Evolutionary conservation across 2,888 invertebrate species (phyloP), one percentile per base, ranked within the genome.

Genomic region (Nebria salina): DNA sequence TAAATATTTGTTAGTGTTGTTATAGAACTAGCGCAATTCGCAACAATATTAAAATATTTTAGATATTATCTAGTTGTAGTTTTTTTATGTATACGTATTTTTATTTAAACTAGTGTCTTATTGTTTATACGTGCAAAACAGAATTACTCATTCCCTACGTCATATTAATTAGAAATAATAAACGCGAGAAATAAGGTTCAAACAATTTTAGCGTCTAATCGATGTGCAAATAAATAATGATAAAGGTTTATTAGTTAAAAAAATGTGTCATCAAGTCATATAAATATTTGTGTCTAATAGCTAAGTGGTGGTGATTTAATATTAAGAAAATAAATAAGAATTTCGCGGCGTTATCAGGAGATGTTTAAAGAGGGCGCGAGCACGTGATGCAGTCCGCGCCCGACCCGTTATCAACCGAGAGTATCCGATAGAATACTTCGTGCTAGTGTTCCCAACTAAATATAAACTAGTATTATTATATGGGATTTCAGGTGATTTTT

Each of bases 331-430:
- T 54, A 54, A 54, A 54, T 34, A 34, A 34, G 34, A 34, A 34
- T 34, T 34, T 34, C 0, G 34, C 54, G 54, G 7, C 13, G 54
- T 54, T 54, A 54, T 54, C 13, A 54, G 13, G 8, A 54, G 54
- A 9, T 64, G 41, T 81, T 81, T 26, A 66, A 81, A 81, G 76
- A 41, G 76, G 76, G 76, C 81, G 81, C 76, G 72, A 73, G 42
- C 76, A 76, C 81, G 81, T 76, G 81, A 81, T 76, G 76, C 76
- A 65, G 82, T 82, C 83, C 86, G 87, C 87, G 86, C 87, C 87
- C 87, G 87, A 76, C 80, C 83, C 87, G 87, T 84, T 83, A 74
- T 82, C 72, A 42, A 15, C 82, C 88, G 87, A 86, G 66, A 11
- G 42, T 42, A 25, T 15, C 84, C 86, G 86, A 87, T 84, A 34